Base-by-base conservation (phyloP, 2,113 vertebrate genomes). In the Hippocampus barbouri region DNA sequence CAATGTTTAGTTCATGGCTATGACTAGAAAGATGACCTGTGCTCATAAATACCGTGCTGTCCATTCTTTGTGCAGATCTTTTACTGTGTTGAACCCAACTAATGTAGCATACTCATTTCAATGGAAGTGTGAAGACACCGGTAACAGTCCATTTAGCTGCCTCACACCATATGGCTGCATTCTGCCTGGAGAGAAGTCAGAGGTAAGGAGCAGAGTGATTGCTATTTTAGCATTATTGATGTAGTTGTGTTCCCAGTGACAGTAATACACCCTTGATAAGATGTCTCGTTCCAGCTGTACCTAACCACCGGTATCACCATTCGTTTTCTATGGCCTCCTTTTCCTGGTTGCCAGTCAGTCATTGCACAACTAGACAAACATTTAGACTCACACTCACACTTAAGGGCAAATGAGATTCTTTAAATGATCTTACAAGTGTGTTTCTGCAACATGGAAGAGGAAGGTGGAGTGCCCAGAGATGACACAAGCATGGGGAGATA, bases 81-180 rank as follows among this genome's bases (percentile, higher is more conserved):
- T 98, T 66, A 85, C 66, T 15, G 89, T 95, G 66, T 40, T 94
- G 81, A 98, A 98, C 88, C 95, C 95, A 4, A 97, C 95, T 67
- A 86, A 62, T 43, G 87, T 81, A 4, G 16, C 78, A 0, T 97
- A 94, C 75, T 91, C 92, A 62, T 96, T 95, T 79, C 88, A 75
- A 53, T 98, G 96, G 96, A 89, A 30, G 73, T 93, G 93, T 83
- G 91, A 94, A 49, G 94, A 94, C 67, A 30, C 25, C 5, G 83
- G 77, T 38, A 72, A 72, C n/a, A 60, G 89, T 4, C 79, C 84
- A 20, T 97, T 98, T 76, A 70, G 16, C 30, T 98, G 96, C 85
- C 89, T 94, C n/a, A 92, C 91, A 1, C 86, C 93, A 30, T 86
- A 72, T 45, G 94, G 92, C 1, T 68, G 65, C 30, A 87, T 98